Percentiles rank a stretch among this genome's conserved stretches.
phyloP scores from a whole-genome alignment of 1,140 invertebrate genomes.

The Asbolus verrucosus region DNA sequence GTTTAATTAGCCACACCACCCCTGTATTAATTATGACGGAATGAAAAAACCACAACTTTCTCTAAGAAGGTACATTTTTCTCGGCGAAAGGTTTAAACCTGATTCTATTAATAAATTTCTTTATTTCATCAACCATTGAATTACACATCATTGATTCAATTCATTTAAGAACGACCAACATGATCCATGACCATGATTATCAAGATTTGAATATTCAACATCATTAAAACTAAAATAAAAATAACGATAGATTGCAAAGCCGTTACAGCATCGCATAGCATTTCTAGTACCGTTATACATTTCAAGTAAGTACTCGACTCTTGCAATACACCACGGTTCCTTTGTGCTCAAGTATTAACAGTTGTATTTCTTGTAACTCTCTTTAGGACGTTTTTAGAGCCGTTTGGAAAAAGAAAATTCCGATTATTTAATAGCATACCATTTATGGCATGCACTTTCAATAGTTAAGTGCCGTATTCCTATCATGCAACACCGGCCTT shows the following conservation, averaged over 20 bases:
- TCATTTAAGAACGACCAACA: background rate
- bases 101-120: background rate
- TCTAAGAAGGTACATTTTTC: background rate
- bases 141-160: constrained; percentile 1
- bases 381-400: constrained; percentile 30
- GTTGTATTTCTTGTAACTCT: constrained; percentile 15
- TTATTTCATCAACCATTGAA: background rate
- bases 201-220: constrained; percentile 27
- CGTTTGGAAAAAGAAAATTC: constrained; percentile 24
- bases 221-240: constrained; percentile 32
- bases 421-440: constrained; percentile 13
- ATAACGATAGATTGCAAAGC: background rate
- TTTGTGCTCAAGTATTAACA: constrained; percentile 17
- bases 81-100: too few species aligned
- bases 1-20: constrained; percentile 1
- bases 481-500: too few species aligned
- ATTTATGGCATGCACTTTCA: constrained; percentile 22
- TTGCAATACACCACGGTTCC: constrained; percentile 22
- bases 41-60: background rate
- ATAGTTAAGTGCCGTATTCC: too few species aligned
- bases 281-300: constrained; percentile 38
- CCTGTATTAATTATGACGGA: background rate
- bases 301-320: constrained; percentile 38
- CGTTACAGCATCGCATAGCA: constrained; percentile 26
- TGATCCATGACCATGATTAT: constrained; percentile 1